Evolutionary conservation across 2,888 invertebrate species (phyloP).

Genomic region (Lobophora halterata): DNA sequence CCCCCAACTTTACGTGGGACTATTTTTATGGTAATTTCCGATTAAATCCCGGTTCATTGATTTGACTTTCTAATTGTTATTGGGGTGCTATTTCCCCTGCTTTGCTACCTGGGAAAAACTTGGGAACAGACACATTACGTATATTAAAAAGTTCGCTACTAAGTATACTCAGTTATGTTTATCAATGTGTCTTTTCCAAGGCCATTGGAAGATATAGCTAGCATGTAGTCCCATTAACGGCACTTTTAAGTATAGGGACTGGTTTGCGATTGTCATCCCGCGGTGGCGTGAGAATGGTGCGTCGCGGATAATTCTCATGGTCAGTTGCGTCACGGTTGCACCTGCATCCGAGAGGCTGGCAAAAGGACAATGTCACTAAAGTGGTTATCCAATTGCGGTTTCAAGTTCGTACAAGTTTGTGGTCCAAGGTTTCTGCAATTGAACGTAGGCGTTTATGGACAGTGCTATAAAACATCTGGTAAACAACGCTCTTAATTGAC

Average conservation of each 20-base stretch:
- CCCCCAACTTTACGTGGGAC: conserved; percentile 65
- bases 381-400: conserved; percentile 64
- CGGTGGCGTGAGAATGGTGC: conserved; percentile 76
- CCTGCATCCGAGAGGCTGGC: conserved; percentile 58
- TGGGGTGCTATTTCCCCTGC: conserved; percentile 41
- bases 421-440: conserved; percentile 40
- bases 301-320: conserved; percentile 70
- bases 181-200: conserved; percentile 15
- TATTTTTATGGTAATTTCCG: conserved; percentile 72
- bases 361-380: conserved; percentile 65
- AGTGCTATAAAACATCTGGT: conserved; percentile 29
- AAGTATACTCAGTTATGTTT: conserved; percentile 8
- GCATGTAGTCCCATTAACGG: conserved; percentile 66
- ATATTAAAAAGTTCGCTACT: too few relatives aligned
- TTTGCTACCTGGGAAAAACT: conserved; percentile 25
- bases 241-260: conserved; percentile 66
- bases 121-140: too few relatives aligned
- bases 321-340: conserved; percentile 65
- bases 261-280: conserved; percentile 65
- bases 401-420: conserved; percentile 63
- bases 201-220: conserved; percentile 37
- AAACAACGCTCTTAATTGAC: conserved; percentile 21
- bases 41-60: conserved; percentile 52
- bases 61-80: conserved; percentile 53
- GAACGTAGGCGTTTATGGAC: conserved; percentile 29